Evolutionary conservation across 2,797 vertebrate genomes (phyloP).

Genomic region (Hybognathus amarus): DNA sequence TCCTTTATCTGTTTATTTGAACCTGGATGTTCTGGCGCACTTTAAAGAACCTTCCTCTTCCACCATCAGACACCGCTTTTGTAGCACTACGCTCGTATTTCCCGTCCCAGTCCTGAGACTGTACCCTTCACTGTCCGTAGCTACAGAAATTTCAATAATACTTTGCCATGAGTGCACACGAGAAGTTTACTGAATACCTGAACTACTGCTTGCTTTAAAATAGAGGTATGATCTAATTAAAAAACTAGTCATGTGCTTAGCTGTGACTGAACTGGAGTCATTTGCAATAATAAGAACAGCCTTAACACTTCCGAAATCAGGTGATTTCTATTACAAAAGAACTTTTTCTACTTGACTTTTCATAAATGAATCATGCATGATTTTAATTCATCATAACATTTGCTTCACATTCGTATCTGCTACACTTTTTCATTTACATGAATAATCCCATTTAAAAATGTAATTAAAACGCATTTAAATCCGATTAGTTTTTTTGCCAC

Average conservation of each 20-base stretch:
- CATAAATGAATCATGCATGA: background rate
- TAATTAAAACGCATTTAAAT: background rate
- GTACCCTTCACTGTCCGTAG: slow-evolving; percentile 4
- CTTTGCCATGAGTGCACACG: background rate
- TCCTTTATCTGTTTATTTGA: slow-evolving; percentile 58
- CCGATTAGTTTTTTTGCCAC: background rate
- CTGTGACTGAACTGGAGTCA: background rate
- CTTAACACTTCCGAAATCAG: background rate
- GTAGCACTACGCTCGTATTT: slow-evolving; percentile 17
- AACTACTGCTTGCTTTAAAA: background rate
- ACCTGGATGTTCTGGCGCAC: slow-evolving; percentile 52
- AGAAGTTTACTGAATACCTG: background rate
- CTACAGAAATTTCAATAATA: background rate
- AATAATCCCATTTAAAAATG: slow-evolving; percentile 16
- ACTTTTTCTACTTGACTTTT: too few species aligned
- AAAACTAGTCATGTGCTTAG: background rate
- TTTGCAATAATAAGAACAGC: background rate
- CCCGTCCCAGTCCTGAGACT: background rate
- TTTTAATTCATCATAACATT: background rate
- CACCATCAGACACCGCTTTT: slow-evolving; percentile 12
- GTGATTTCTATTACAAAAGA: background rate
- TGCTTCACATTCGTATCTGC: background rate
- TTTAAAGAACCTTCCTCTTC: slow-evolving; percentile 35
- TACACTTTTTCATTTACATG: background rate
- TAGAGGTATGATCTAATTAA: background rate